Evolutionary conservation across 2,888 invertebrate species (phyloP).

Genomic region (Ferdinandea cuprea): DNA sequence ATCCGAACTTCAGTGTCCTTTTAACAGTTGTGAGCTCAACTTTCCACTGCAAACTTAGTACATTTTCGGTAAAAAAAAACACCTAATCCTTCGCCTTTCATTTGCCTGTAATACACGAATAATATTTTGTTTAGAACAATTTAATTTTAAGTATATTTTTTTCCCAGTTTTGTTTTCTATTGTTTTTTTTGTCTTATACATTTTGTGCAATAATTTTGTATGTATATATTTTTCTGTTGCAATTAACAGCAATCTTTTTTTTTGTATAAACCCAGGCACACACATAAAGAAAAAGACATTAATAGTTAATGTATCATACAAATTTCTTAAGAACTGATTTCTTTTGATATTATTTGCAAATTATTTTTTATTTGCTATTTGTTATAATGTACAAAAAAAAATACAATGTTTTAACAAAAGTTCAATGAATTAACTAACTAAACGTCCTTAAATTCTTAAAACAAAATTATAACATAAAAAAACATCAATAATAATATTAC

Average conservation of each 20-base stretch:
- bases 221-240: slow-evolving; percentile 63
- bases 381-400: slow-evolving; percentile 15
- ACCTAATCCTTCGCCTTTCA: slow-evolving; percentile 1
- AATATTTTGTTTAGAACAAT: slow-evolving; percentile 63
- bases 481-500: slow-evolving; percentile 60
- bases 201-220: slow-evolving; percentile 72
- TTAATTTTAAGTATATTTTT: slow-evolving; percentile 59
- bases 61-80: background rate
- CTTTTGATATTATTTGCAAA: slow-evolving; percentile 41
- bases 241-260: slow-evolving; percentile 30
- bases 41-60: no score
- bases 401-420: slow-evolving; percentile 59
- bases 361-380: slow-evolving; percentile 36
- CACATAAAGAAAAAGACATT: slow-evolving; percentile 65
- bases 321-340: slow-evolving; percentile 54
- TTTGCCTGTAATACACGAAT: slow-evolving; percentile 1
- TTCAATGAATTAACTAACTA: slow-evolving; percentile 71
- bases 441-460: slow-evolving; percentile 67
- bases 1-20: no score
- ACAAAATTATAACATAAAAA: slow-evolving; percentile 21
- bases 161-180: slow-evolving; percentile 28
- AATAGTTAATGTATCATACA: slow-evolving; percentile 54
- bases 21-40: no score
- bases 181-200: slow-evolving; percentile 55
- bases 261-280: slow-evolving; percentile 39